These are phyloP conservation scores for Sphaerodactylus townsendi DNA, from an alignment of 2,113 vertebrate species.

Conservation along the genomic window DNA sequence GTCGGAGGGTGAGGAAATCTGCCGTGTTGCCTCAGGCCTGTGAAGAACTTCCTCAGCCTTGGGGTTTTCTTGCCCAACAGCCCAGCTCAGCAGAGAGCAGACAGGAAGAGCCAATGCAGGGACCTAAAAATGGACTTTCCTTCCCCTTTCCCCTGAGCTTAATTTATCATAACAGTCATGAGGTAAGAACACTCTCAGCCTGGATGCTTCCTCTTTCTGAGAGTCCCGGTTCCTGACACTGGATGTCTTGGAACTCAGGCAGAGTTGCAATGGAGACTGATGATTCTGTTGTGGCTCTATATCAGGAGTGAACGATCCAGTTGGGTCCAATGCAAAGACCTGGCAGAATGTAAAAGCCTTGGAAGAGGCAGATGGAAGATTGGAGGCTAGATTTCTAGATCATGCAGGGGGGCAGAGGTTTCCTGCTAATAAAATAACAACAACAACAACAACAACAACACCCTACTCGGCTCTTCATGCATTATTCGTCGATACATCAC, in stretches of 20 bases:
- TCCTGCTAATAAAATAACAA: too few species aligned
- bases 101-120: background rate
- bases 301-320: too few species aligned
- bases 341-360: too few species aligned
- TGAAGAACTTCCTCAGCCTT: background rate
- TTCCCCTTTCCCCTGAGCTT: background rate
- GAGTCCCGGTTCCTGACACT: background rate
- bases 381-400: background rate
- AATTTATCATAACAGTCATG: background rate
- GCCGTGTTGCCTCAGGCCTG: background rate
- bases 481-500: too few species aligned
- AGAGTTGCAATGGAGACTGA: background rate
- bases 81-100: background rate
- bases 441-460: too few species aligned
- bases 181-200: background rate
- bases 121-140: background rate
- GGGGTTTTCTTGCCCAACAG: conserved; percentile 15
- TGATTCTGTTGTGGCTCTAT: background rate
- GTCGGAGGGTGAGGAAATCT: background rate
- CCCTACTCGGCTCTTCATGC: too few species aligned
- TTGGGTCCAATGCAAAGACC: too few species aligned
- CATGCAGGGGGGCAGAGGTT: too few species aligned
- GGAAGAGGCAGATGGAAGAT: background rate
- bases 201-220: background rate
- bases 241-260: background rate